Evolutionary conservation across 2,113 vertebrate genomes (phyloP).

Genomic region (Tonatia bakeri): DNA sequence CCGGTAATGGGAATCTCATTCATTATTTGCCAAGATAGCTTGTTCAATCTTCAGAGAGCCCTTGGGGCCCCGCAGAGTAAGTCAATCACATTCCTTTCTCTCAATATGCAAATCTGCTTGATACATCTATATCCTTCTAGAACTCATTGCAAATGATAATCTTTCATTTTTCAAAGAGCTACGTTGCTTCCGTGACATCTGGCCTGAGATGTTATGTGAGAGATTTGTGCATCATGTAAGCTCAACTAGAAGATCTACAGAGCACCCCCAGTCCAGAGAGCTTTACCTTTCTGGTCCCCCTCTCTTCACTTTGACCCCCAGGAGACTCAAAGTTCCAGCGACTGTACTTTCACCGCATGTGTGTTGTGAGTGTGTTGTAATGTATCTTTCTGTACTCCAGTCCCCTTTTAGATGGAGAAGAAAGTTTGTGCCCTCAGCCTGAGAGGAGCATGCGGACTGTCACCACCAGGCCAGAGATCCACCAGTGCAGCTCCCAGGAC

Average conservation of each 20-base stretch:
- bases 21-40: slow-evolving; percentile 49
- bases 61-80: slow-evolving; percentile 32
- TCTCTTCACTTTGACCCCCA: not conserved
- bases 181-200: not conserved
- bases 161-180: slow-evolving; percentile 40
- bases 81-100: slow-evolving; percentile 41
- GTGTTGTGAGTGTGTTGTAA: not conserved
- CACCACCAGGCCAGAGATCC: not conserved
- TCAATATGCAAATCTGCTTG: slow-evolving; percentile 56
- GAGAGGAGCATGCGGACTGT: rapidly evolving
- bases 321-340: not conserved
- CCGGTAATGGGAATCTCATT: slow-evolving; percentile 50
- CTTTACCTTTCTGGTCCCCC: not conserved
- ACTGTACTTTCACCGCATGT: not conserved
- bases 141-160: slow-evolving; percentile 45
- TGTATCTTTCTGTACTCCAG: not conserved
- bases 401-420: not conserved
- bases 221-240: not conserved
- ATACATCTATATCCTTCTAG: slow-evolving; percentile 50
- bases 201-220: not conserved
- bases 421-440: not conserved
- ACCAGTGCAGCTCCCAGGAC: not conserved
- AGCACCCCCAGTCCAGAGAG: no score
- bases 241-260: no score
- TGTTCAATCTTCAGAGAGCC: slow-evolving; percentile 52